Percentiles rank a stretch among this genome's conserved stretches.
Evolutionary conservation across 2,888 invertebrate genomes (phyloP).

Genomic region (Troilus luridus): DNA sequence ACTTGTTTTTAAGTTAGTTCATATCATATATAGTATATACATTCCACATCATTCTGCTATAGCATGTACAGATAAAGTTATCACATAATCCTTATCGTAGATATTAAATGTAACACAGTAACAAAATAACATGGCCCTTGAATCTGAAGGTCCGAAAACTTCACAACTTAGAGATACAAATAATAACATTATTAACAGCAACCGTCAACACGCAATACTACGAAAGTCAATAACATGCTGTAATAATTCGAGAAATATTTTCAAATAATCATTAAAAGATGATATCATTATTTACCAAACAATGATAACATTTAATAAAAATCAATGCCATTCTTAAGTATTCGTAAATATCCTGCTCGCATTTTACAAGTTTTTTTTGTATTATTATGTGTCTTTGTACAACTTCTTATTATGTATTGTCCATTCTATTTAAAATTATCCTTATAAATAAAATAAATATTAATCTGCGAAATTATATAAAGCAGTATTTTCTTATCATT

Average conservation of each 20-base stretch:
- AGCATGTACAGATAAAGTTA: no score
- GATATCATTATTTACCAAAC: neutral
- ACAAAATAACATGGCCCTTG: neutral
- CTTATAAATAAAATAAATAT: neutral
- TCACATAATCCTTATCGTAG: no score
- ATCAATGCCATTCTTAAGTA: slow-evolving; percentile 7
- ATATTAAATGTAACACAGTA: neutral
- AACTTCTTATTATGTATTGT: neutral
- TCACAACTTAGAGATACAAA: neutral
- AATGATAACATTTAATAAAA: neutral
- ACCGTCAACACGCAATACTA: neutral
- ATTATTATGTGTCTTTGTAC: neutral
- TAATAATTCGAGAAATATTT: neutral
- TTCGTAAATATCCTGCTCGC: neutral
- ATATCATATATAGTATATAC: no score
- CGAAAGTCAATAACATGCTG: neutral
- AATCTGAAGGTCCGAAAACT: neutral
- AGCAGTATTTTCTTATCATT: neutral
- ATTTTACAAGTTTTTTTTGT: neutral
- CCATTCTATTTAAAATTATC: neutral
- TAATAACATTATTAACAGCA: neutral
- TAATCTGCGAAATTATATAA: neutral
- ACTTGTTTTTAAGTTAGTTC: no score
- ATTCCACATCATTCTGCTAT: no score
- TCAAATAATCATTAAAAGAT: neutral